Base-by-base conservation (phyloP, 2,888 invertebrate genomes). In the Nomada fucata region DNA sequence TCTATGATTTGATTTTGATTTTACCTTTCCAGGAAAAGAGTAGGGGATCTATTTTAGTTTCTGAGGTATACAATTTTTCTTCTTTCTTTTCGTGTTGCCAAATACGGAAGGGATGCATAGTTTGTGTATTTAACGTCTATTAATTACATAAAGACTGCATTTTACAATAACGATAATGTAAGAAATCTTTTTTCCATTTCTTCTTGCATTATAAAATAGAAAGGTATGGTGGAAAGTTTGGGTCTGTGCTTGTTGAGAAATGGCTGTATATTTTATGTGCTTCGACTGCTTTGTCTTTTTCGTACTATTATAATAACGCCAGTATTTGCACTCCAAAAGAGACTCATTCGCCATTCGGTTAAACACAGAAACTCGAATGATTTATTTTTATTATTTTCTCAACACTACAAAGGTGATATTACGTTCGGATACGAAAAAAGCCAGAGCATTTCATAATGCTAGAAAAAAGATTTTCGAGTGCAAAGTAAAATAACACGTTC, bases 1-100 rank as follows among this genome's bases (percentile, higher is more conserved):
- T 82, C 78, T 83, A 42, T 85, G 64, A 87, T 84, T 85, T 88
- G 81, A 86, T 69, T 85, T 80, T 88, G 47, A 80, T 89, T 91
- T 91, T 91, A 85, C 88, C 76, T 87, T 92, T 92, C 86, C 91
- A 92, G 92, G 91, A 87, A 89, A 91, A 90, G 91, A 89, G 83
- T 92, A 93, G 86, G 86, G 85, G 89, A 90, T 88, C 90, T 91
- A 88, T 90, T 90, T 90, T 91, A 89, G 87, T 91, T 89, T 89
- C 90, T 84, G 86, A 92, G 92, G 92, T 92, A 92, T 88, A 90
- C 82, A 90, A 89, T 83, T 90, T 88, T 88, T 85, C 82, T 87
- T 86, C 85, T 76, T 87, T 87, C 83, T 85, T 76, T 85, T 89
- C 88, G 88, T 89, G 86, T 88, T 85, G 76, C 81, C 60, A 61